Evolutionary conservation across 1,140 invertebrate genomes (phyloP).

Genomic region (Bombus turneri): DNA sequence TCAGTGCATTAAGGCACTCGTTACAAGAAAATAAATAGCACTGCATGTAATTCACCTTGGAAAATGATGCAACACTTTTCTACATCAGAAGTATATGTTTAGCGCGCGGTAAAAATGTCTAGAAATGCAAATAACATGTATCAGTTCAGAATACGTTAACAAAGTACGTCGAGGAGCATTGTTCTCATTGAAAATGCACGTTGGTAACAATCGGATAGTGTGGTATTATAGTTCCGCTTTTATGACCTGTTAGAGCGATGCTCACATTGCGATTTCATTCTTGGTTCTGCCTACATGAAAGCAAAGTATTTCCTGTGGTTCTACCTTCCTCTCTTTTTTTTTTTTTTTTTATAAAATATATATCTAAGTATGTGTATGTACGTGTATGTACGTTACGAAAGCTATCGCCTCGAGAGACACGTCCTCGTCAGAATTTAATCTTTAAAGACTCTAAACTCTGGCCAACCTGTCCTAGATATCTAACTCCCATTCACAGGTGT

Average conservation of each 20-base stretch:
- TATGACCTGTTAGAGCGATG: slow-evolving; percentile 15
- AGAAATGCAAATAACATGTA: slow-evolving; percentile 23
- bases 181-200: slow-evolving; percentile 27
- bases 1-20: background rate
- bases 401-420: background rate
- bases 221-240: slow-evolving; percentile 19
- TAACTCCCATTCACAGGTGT: too few relatives aligned
- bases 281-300: background rate
- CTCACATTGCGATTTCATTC: slow-evolving; percentile 6
- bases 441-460: slow-evolving; percentile 22
- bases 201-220: slow-evolving; percentile 5
- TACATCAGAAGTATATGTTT: background rate
- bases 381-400: background rate
- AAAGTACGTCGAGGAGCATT: background rate
- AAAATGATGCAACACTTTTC: background rate
- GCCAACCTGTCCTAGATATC: slow-evolving; percentile 9
- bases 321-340: background rate
- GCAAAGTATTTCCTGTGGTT: slow-evolving; percentile 15
- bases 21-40: background rate
- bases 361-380: background rate
- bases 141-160: background rate
- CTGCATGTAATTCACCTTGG: too few relatives aligned
- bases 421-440: slow-evolving; percentile 26
- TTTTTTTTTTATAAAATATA: background rate
- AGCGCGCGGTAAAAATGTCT: background rate